Conservation (phyloP, 1,140 invertebrate genomes). For the Eulimnadia texana region DNA sequence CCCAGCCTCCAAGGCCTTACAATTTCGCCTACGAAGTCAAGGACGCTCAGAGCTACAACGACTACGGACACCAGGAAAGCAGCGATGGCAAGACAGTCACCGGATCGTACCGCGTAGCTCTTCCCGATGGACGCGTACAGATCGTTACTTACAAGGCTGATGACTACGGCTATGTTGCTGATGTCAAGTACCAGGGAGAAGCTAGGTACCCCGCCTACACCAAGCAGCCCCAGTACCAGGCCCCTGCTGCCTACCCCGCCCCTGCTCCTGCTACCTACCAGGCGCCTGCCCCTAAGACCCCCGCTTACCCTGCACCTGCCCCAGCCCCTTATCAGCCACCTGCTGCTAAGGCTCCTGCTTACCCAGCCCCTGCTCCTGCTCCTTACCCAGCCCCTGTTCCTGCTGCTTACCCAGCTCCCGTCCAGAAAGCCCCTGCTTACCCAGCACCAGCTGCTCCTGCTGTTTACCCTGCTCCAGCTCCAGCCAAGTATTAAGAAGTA, state of each 20-base stretch:
- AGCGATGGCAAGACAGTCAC: conserved; percentile 8
- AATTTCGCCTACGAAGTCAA: conserved; percentile 14
- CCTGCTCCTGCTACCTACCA: neutral
- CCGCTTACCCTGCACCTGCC: neutral
- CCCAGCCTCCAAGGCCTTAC: conserved; percentile 9
- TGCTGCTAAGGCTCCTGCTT: neutral
- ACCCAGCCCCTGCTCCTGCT: neutral
- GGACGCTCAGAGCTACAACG: conserved; percentile 9
- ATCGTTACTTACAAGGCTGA: neutral
- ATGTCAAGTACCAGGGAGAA: conserved; percentile 6
- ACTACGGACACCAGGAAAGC: conserved; percentile 15
- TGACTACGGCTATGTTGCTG: neutral
- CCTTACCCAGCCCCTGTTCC: neutral
- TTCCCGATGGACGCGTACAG: neutral
- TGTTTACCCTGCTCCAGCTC: too few species aligned
- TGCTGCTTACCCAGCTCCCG: neutral
- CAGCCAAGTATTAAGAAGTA: too few species aligned
- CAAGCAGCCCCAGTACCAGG: neutral
- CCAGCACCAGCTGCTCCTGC: too few species aligned
- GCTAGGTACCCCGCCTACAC: conserved; percentile 6
- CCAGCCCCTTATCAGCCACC: too few species aligned
- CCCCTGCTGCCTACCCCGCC: neutral
- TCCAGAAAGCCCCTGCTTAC: too few species aligned
- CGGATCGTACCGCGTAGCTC: neutral
- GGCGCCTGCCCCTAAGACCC: neutral